phyloP scores from a whole-genome alignment of 2,797 vertebrate genomes.

The Notoglanidium macrostoma region DNA sequence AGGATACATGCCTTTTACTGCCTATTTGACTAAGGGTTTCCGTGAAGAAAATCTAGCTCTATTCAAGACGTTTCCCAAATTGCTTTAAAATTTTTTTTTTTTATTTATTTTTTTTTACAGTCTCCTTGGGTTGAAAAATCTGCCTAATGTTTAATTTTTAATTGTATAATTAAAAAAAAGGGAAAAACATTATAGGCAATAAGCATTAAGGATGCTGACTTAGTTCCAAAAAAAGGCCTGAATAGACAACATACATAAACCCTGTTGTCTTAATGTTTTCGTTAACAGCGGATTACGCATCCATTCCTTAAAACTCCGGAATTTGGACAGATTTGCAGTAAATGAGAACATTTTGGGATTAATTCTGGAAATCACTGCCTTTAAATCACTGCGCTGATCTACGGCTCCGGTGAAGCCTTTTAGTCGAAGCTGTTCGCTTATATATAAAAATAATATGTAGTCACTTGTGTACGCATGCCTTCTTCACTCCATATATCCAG shows the following conservation, averaged over 20 bases:
- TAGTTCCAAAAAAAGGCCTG: background rate
- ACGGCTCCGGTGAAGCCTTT: background rate
- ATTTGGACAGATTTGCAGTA: background rate
- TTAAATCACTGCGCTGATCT: background rate
- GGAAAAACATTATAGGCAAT: no score
- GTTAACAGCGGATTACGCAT: background rate
- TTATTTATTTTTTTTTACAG: background rate
- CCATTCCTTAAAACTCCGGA: background rate
- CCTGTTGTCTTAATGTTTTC: no score
- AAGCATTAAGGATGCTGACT: background rate
- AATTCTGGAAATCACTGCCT: background rate
- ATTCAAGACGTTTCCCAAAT: background rate
- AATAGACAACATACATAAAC: background rate
- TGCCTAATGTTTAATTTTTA: background rate
- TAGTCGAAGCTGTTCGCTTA: background rate
- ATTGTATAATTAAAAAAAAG: background rate
- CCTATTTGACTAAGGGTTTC: no score
- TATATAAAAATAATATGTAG: background rate
- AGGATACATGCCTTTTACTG: background rate
- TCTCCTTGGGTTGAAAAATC: background rate
- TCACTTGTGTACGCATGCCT: background rate
- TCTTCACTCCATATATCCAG: background rate
- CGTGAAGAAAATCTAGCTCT: background rate
- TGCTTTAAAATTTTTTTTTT: no score
- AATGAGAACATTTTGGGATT: background rate